Percentiles rank a stretch among this genome's conserved stretches.
Conservation (phyloP, 2,888 invertebrate genomes). For the Eumerus sabulonum region DNA sequence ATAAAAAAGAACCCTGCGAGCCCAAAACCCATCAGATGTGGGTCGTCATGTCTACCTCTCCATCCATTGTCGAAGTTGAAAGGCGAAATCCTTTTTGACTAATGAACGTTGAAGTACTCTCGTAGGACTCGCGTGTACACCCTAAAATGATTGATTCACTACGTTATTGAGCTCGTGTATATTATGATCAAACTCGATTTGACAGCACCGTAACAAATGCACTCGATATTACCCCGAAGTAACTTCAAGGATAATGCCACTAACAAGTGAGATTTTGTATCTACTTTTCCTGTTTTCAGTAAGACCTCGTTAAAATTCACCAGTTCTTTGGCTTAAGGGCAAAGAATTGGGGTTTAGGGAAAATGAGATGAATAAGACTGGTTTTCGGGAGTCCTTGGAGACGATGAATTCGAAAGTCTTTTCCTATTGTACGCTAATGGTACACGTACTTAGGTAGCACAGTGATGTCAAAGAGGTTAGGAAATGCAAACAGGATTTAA, state of each 20-base stretch:
- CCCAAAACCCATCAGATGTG: slow-evolving; percentile 33
- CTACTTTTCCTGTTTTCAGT: background rate
- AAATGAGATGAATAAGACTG: slow-evolving; percentile 8
- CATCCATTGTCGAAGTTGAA: background rate
- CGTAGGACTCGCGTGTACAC: slow-evolving; percentile 12
- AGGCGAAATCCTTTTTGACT: slow-evolving; percentile 52
- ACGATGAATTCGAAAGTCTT: slow-evolving; percentile 11
- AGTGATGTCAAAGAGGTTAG: slow-evolving; percentile 44
- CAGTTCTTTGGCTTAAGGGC: slow-evolving; percentile 5
- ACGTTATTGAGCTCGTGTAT: background rate
- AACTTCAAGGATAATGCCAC: slow-evolving; percentile 17
- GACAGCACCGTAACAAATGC: slow-evolving; percentile 56
- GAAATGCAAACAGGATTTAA: slow-evolving; percentile 54
- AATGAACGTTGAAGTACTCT: slow-evolving; percentile 47
- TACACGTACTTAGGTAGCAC: background rate
- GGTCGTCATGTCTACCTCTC: slow-evolving; percentile 14
- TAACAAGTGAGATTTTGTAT: slow-evolving; percentile 3
- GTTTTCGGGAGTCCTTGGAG: slow-evolving; percentile 1
- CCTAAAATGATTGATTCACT: slow-evolving; percentile 55
- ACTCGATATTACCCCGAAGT: background rate
- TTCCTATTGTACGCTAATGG: slow-evolving; percentile 14
- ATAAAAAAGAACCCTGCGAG: slow-evolving; percentile 15
- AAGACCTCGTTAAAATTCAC: slow-evolving; percentile 8
- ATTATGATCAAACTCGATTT: slow-evolving; percentile 49
- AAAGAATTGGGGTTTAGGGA: background rate